Evolutionary conservation across 2,888 invertebrate species (phyloP), one percentile per base, ranked within the genome.

Genomic region (Oconnorella tubifera): DNA sequence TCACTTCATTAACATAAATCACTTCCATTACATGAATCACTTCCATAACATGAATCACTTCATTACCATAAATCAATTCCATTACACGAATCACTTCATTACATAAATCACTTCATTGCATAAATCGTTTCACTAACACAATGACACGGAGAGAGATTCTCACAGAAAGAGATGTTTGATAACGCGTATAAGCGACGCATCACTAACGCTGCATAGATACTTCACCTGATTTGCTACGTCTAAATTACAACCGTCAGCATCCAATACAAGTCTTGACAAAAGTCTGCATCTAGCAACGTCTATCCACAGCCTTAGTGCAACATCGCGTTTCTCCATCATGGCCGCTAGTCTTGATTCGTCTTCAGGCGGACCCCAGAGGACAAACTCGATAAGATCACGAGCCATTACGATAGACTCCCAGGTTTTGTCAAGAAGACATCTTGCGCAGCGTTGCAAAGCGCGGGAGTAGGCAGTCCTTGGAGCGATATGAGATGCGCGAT

Each of bases 281-380:
- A 32, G 31, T 27, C 63, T 28, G 28, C 57, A 56, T 10, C 63
- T 27, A 40, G 57, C 63, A 0, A 57, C 57, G 27, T 56, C 63
- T 2, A 63, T 29, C 63, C 63, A 63, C 57, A 57, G 33, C 19
- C 57, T 53, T 31, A 63, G 57, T 29, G 63, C 48, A 31, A 48
- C 48, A 40, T 63, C 63, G 1, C 62, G 3, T 6, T 57, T 49
- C 1, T 49, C 40, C 57, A 57, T 29, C 31, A 51, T 6, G 14
- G 57, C 57, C 2, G 55, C 57, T 1, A 56, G 23, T 31, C 55
- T 40, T 2, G 57, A 48, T 32, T 63, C 63, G 23, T 57, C 63
- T 49, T 63, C 63, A 2, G 49, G 27, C 19, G 63, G 63, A 3
- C 63, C 63, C 63, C 63, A 63, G 10, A 63, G 49, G 23, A 56